Evolutionary conservation across 2,888 invertebrate genomes (phyloP).

Genomic region (Cenopis cana): DNA sequence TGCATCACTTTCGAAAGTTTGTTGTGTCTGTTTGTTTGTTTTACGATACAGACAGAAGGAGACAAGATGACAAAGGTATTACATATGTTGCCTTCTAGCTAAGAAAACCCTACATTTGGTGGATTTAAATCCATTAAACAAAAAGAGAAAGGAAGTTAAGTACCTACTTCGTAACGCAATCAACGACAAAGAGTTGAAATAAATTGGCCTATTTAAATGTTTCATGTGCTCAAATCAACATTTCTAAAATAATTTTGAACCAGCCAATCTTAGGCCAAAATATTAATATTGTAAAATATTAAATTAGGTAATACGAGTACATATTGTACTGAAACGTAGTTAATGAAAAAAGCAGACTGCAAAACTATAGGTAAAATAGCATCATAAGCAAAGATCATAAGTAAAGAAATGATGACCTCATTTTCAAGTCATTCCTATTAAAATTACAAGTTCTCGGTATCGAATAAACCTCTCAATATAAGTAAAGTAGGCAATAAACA

Average conservation of each 20-base stretch:
- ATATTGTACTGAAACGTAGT: neutral
- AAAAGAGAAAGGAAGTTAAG: no score
- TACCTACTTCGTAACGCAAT: no score
- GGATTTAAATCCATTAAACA: no score
- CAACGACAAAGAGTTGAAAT: no score
- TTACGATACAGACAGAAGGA: no score
- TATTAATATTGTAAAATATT: neutral
- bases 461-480: slow-evolving; percentile 44
- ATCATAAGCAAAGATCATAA: neutral
- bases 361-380: neutral
- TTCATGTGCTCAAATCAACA: neutral
- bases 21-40: no score
- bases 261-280: neutral
- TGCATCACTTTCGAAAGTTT: no score
- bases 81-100: no score
- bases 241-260: neutral
- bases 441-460: slow-evolving; percentile 31
- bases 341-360: neutral
- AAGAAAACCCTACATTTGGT: no score
- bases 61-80: no score
- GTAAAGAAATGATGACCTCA: neutral
- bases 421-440: slow-evolving; percentile 23
- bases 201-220: no score
- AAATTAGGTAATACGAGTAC: no score
- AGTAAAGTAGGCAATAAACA: slow-evolving; percentile 61